These are phyloP conservation scores for Perizoma flavofasciatum DNA, from an alignment of 2,888 invertebrate genomes.

Conservation along the genomic window DNA sequence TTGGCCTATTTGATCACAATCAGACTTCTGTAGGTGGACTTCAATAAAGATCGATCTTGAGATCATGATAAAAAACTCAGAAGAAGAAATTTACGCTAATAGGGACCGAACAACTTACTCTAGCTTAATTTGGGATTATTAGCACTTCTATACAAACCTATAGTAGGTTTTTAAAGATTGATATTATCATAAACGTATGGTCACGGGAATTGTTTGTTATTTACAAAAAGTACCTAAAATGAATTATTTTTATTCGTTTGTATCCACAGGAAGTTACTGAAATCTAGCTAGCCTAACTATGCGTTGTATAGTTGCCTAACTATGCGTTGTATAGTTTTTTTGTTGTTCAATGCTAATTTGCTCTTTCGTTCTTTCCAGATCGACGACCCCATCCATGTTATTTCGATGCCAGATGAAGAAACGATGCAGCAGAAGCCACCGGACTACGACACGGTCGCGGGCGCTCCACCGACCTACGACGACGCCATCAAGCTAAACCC, in stretches of 20 bases:
- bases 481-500: slow-evolving; percentile 89
- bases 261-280: too few species aligned
- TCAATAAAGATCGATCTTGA: slow-evolving; percentile 20
- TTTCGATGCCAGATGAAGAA: slow-evolving; percentile 84
- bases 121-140: too few species aligned
- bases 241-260: too few species aligned
- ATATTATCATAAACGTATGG: too few species aligned
- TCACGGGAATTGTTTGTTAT: too few species aligned
- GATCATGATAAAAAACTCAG: slow-evolving; percentile 27
- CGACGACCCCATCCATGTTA: slow-evolving; percentile 87
- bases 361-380: slow-evolving; percentile 73
- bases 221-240: too few species aligned
- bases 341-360: too few species aligned
- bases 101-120: slow-evolving; percentile 2
- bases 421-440: slow-evolving; percentile 87
- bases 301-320: too few species aligned
- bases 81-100: background rate
- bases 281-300: too few species aligned
- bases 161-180: too few species aligned
- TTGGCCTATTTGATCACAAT: slow-evolving; percentile 35
- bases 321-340: too few species aligned
- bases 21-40: slow-evolving; percentile 21
- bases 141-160: too few species aligned
- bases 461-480: slow-evolving; percentile 88
- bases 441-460: slow-evolving; percentile 88